Evolutionary conservation across 2,888 invertebrate genomes (phyloP).

Genomic region (Gymnocheta viridis): DNA sequence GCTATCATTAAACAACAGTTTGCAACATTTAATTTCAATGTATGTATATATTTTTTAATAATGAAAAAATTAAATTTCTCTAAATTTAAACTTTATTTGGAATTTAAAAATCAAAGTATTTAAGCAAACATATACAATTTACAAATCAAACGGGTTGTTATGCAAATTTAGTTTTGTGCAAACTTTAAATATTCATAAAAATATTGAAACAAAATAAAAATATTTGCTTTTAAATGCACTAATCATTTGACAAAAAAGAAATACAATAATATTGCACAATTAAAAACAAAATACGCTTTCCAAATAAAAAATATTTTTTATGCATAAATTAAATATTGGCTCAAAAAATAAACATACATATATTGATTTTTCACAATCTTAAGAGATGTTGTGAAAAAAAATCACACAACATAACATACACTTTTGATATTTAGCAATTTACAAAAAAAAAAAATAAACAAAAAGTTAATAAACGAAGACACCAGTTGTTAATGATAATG

Average conservation of each 20-base stretch:
- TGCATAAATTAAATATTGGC: conserved; percentile 54
- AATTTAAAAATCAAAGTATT: conserved; percentile 6
- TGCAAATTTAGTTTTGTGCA: conserved; percentile 35
- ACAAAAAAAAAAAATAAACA: neutral
- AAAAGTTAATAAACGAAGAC: neutral
- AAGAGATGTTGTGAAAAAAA: conserved; percentile 37
- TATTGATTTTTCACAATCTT: conserved; percentile 57
- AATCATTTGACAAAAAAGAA: conserved; percentile 17
- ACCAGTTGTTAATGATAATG: conserved; percentile 45
- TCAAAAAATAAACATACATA: conserved; percentile 13
- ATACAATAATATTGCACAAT: conserved; percentile 38
- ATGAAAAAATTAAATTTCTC: neutral
- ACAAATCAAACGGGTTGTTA: conserved; percentile 53
- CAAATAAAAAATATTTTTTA: conserved; percentile 4
- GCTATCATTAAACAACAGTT: neutral
- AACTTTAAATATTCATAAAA: conserved; percentile 10
- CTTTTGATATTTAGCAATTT: conserved; percentile 48
- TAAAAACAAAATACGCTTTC: neutral
- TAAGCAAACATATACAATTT: conserved; percentile 15
- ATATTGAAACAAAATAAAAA: conserved; percentile 31
- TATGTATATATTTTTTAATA: neutral
- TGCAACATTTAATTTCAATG: conserved; percentile 12
- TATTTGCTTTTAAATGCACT: conserved; percentile 28
- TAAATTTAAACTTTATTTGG: conserved; percentile 8
- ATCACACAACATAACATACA: conserved; percentile 10